Evolutionary conservation across 92 coral and sea anemone species (phyloP), one percentile per base, ranked within the genome.

Genomic region (Pocillopora meandrina): DNA sequence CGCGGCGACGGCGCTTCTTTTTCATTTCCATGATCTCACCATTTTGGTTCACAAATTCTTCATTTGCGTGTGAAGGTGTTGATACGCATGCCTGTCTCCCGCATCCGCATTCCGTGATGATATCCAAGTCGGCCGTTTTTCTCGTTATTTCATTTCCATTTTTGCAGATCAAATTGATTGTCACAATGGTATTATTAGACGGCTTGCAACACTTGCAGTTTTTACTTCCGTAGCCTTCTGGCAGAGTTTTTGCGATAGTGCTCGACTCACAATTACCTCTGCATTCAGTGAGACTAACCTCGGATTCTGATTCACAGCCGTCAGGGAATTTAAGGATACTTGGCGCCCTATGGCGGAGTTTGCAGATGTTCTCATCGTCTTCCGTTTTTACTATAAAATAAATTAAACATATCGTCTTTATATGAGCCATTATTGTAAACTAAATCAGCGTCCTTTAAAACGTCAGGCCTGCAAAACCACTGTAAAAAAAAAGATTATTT

Each of bases 191-290:
- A 60, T 78, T 67, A 4, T 23, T 19, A 5, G 60, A 15, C 0
- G 93, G 90, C 17, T 79, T 87, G 55, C 93, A 90, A 76, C 93
- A 90, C 3, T 36, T 13, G 66, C 93, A 90, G 15, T 59, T 21
- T 0, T 82, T 31, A 31, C 31, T 58, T 75, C 63, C 74, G 70
- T 6, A 71, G 20, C 8, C 31, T 71, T 1, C 49, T 20, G 21
- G 91, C 91, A 63, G 5, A 7, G 81, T 76, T 12, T 87, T 61
- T 12, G 91, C 93, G 1, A 16, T 19, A 0, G 93, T 60, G 0
- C 77, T 67, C 2, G 93, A 87, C 57, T 74, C 74, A 26, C 93
- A 90, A 72, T 87, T 87, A 10, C 93, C 93, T 14, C 72, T 62
- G 70, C 93, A 90, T 7, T 58, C 34, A 14, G 93, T 87, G 12